Evolutionary conservation across 2,888 invertebrate genomes (phyloP), one percentile per base, ranked within the genome.

Genomic region (Mimas tiliae): DNA sequence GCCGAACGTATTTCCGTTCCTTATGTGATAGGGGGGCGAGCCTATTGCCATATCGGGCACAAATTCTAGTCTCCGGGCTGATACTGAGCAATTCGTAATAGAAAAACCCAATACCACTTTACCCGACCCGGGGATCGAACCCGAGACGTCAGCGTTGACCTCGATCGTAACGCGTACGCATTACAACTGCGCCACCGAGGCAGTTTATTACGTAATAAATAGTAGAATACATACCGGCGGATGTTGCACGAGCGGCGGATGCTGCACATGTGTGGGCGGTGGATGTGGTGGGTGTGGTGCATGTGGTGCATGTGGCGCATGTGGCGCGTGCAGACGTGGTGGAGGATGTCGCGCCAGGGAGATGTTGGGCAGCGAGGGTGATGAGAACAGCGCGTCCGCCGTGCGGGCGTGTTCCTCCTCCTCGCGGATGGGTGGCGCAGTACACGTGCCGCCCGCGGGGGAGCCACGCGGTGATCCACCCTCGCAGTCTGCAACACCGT

Each of bases 301-400:
- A n/a, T n/a, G n/a, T n/a, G n/a, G n/a, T n/a, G n/a, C n/a, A 67
- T 65, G 70, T 70, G 45, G 21, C 65, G 69, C 70, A 34, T 33
- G 64, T 48, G 67, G 68, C 62, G 64, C 96, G 68, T 68, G 97
- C 66, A 96, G 88, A 71, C 84, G 71, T 97, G 89, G 98, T 98
- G 76, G 93, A 77, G 93, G 90, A 78, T 97, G 97, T 78, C 97
- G 95, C 67, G 98, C 98, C 79, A 99, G 94, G 70, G 98, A 98
- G 86, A 99, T 99, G 94, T 99, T 99, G 82, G 99, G 99, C 97
- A 99, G 96, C 81, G 98, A 98, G 67, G 98, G 98, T 79, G 98
- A 98, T 78, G 98, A 98, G 94, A 98, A 98, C 70, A 98, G 95
- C 69, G 97, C 90, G 94, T 96, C 90, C 94, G 96, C 94, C 92